Conservation (phyloP, 2,113 vertebrate genomes). For the Xyliphius kryptos region DNA sequence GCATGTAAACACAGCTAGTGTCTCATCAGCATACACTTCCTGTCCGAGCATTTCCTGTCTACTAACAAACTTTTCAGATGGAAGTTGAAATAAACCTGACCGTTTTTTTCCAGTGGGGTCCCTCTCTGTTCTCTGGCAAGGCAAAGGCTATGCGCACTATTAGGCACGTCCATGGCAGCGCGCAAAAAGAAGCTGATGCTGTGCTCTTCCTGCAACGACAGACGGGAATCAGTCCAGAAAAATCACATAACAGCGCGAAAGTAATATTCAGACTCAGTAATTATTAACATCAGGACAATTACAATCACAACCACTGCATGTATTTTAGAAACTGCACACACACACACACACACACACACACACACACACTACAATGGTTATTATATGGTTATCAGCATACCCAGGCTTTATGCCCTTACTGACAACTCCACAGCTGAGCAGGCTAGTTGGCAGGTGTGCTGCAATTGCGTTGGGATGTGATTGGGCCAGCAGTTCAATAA, state of each 20-base stretch:
- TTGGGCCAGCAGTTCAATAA: slow-evolving; percentile 79
- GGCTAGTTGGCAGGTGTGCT: slow-evolving; percentile 75
- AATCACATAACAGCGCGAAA: no score
- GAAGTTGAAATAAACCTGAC: no score
- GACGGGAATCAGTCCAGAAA: background rate
- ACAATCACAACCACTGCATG: no score
- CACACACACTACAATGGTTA: no score
- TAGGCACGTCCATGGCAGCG: slow-evolving; percentile 87
- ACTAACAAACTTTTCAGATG: no score
- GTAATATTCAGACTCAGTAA: no score
- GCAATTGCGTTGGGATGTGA: slow-evolving; percentile 80
- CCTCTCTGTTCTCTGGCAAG: slow-evolving; percentile 73
- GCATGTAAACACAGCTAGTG: no score
- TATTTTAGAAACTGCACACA: no score
- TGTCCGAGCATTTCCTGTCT: no score
- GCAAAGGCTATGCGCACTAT: slow-evolving; percentile 77
- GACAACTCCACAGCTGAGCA: slow-evolving; percentile 80
- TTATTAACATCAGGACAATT: no score
- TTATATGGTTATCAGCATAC: slow-evolving; percentile 63
- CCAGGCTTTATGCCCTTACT: slow-evolving; percentile 75
- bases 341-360: no score
- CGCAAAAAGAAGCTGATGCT: slow-evolving; percentile 79
- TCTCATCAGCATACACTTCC: no score
- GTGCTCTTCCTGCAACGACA: slow-evolving; percentile 76
- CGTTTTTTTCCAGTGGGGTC: slow-evolving; percentile 87